Conservation (phyloP, 2,797 vertebrate genomes). For the Aphelocoma californica region DNA sequence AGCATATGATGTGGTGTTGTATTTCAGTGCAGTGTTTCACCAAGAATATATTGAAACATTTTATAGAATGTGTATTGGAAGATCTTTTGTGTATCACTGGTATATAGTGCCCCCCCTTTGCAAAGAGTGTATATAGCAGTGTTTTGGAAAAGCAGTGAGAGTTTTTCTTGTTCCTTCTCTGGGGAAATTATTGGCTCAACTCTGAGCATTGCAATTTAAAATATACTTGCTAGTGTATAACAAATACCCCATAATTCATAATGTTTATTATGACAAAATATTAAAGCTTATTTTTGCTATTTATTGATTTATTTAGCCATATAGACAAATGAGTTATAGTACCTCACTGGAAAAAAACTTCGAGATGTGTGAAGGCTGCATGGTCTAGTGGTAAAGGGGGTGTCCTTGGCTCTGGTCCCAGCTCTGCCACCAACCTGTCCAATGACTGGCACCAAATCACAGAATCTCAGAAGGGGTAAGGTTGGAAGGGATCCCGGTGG, state of each 20-base stretch:
- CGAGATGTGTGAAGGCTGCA: neutral
- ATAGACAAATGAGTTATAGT: neutral
- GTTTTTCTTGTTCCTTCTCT: neutral
- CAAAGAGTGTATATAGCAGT: neutral
- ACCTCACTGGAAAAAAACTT: neutral
- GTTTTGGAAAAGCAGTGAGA: neutral
- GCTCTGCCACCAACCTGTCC: neutral
- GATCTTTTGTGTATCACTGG: neutral
- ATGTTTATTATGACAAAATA: neutral
- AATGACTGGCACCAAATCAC: neutral
- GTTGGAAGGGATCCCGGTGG: neutral
- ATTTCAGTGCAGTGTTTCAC: neutral
- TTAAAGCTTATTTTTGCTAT: neutral
- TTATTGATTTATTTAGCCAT: neutral
- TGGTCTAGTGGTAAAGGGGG: neutral
- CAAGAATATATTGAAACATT: neutral
- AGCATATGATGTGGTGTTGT: neutral
- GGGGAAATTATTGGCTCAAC: neutral
- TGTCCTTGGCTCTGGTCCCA: neutral
- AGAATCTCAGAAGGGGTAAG: neutral
- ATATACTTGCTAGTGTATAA: neutral
- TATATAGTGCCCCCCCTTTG: neutral
- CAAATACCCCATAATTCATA: neutral
- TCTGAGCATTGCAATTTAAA: neutral
- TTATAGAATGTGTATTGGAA: neutral